Base-by-base conservation (phyloP, 2,797 vertebrate species). In the Anguilla obscura region DNA sequence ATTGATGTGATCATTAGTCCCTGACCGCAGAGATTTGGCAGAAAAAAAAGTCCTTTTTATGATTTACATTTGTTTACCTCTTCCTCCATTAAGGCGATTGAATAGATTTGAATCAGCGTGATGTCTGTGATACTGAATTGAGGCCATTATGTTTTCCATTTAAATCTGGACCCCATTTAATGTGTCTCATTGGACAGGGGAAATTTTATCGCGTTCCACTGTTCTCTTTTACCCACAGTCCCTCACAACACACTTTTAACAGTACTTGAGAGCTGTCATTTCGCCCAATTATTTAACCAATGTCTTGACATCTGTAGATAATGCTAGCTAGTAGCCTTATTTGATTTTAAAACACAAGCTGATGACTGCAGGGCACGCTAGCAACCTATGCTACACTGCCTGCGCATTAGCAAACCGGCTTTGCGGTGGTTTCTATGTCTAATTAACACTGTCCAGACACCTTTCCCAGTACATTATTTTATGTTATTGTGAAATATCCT, bases 351-450 rank as follows among this genome's bases (percentile, higher is more conserved):
- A 71, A 71, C 66, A 71, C 66, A 27, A 30, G 27, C 27, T 71
- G 66, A 71, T 71, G 66, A 30, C 66, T 71, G 66, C 27, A 30
- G 27, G n/a, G 9, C n/a, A 30, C 27, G 6, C 9, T 14, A 9
- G n/a, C 9, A 14, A 30, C 66, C 66, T 71, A 30, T 71, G 66
- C 66, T 9, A 27, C 66, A 30, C 66, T 27, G 9, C 10, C 66
- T 9, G 63, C 8, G 18, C 21, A 66, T 27, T n/a, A 24, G 82
- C 6, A 50, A n/a, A 88, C 76, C 60, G 27, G 71, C 48, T 60
- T 60, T 69, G 85, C 24, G 66, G 58, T 21, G 24, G 60, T 85
- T 85, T 85, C 21, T 60, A 85, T 86, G 50, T 60, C 58, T 52
- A 24, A 83, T 58, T 63, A 88, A 82, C 40, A 86, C 52, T 86